Percentiles rank a stretch among this genome's conserved stretches.
phyloP scores from a whole-genome alignment of 2,888 invertebrate species.

The Lucinisca nassula region DNA sequence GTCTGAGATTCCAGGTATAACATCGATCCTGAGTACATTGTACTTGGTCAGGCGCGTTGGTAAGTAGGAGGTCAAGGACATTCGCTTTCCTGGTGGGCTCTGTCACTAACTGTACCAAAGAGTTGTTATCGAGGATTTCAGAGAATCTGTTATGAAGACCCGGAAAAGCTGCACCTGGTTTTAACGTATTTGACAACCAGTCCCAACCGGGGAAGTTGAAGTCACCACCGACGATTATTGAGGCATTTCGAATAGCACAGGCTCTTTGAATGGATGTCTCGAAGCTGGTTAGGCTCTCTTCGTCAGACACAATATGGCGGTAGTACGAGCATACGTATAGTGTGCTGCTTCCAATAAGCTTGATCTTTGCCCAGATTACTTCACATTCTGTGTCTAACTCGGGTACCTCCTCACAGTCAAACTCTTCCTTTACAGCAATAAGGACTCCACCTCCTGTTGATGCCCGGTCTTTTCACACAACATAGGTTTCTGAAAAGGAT shows the following conservation, averaged over 20 bases:
- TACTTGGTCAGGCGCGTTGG: constrained; percentile 52
- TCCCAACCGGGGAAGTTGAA: constrained; percentile 52
- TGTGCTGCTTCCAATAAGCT: too few species aligned
- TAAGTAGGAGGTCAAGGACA: constrained; percentile 57
- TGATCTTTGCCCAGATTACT: too few species aligned
- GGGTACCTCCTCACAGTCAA: too few species aligned
- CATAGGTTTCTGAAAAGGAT: too few species aligned
- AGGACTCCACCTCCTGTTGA: too few species aligned
- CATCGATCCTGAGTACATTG: constrained; percentile 5
- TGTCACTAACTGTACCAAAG: constrained; percentile 53
- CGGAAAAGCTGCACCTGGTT: background rate
- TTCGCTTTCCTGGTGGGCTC: constrained; percentile 51
- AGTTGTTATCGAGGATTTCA: constrained; percentile 51
- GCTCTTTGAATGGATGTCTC: background rate
- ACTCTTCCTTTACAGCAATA: too few species aligned
- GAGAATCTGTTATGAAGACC: constrained; percentile 20
- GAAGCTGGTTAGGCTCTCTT: background rate
- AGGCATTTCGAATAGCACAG: background rate
- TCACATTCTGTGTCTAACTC: too few species aligned
- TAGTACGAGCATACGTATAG: constrained; percentile 9
- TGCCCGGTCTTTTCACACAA: too few species aligned
- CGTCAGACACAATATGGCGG: constrained; percentile 10
- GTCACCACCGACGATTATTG: constrained; percentile 25
- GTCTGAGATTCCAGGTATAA: too few species aligned
- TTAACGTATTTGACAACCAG: too few species aligned